Conservation (phyloP, 30 jellyfish, hydroid and myxozoan genomes). For the Aurelia sp. region DNA sequence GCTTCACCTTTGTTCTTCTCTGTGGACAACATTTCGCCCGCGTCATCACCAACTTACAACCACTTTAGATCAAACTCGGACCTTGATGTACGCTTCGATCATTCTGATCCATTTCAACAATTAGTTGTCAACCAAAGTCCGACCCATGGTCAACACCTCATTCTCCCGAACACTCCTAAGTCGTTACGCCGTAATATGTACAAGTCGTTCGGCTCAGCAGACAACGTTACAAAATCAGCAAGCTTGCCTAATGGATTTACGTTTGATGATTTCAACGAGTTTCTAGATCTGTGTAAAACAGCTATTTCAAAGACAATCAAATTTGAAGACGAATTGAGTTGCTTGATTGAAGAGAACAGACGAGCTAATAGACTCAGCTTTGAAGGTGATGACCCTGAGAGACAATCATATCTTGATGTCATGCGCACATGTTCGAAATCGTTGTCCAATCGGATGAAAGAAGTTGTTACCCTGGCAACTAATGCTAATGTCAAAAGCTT, state of each 20-base stretch:
- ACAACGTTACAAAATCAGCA: slow-evolving; percentile 2
- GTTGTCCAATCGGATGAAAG: slow-evolving; percentile 34
- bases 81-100: not conserved
- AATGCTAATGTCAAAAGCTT: slow-evolving; percentile 30
- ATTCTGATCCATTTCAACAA: slow-evolving; percentile 31
- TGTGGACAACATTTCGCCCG: slow-evolving; percentile 9
- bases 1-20: slow-evolving; percentile 62
- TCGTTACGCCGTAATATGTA: slow-evolving; percentile 21
- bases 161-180: slow-evolving; percentile 46
- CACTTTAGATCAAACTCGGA: slow-evolving; percentile 39
- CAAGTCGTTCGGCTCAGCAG: slow-evolving; percentile 1
- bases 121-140: slow-evolving; percentile 1
- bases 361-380: slow-evolving; percentile 25
- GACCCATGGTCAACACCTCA: not conserved
- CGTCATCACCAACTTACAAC: not conserved
- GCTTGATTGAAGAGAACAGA: slow-evolving; percentile 14
- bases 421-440: slow-evolving; percentile 56
- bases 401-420: slow-evolving; percentile 42
- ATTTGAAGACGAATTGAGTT: slow-evolving; percentile 22
- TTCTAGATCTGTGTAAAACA: slow-evolving; percentile 27
- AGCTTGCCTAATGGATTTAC: slow-evolving; percentile 27
- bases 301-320: slow-evolving; percentile 21
- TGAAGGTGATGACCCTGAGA: slow-evolving; percentile 51
- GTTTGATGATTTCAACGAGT: slow-evolving; percentile 46
- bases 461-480: slow-evolving; percentile 33